Evolutionary conservation across 1,140 invertebrate genomes (phyloP), one percentile per base, ranked within the genome.

Genomic region (Agrilus planipennis): DNA sequence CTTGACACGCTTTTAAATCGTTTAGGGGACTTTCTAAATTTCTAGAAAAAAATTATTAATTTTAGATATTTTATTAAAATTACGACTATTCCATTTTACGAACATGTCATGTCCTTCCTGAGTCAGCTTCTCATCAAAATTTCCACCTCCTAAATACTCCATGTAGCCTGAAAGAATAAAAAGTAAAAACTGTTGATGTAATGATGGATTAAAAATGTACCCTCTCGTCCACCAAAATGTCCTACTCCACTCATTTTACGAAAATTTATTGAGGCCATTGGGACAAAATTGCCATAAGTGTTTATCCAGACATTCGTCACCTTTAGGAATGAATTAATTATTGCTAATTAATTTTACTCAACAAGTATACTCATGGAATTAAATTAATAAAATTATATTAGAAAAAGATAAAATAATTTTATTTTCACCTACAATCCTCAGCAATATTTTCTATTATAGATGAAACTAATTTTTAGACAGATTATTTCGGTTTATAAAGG

Each of bases 271-370:
- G 67, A 58, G 18, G 66, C 53, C 16, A 65, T 64, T 18, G 70
- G 63, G 55, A 67, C 67, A 55, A 71, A 63, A 30, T 68, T 31
- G 37, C 72, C 71, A 53, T 72, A 65, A 39, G 55, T 55, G 55
- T 78, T 78, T 18, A 77, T 59, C 73, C 73, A 78, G 20, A 77
- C 61, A 38, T 65, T 67, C 7, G 65, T 62, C n/a, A 67, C 67
- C 55, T 64, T 37, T 21, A 51, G 44, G 41, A 22, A 39, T 23
- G 44, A 23, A 21, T 25, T n/a, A n/a, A 25, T 40, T 27, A 27
- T 9, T 27, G 12, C 7, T 27, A 7, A 9, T 7, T 27, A 12
- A 7, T 12, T 9, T 27, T 12, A 12, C 23, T 27, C 7, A 12
- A 27, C 12, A 27, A 27, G 23, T 12, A 27, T 7, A 27, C 12